These are phyloP conservation scores for Gryllus longicercus DNA, from an alignment of 2,888 invertebrate genomes.

Conservation along the genomic window DNA sequence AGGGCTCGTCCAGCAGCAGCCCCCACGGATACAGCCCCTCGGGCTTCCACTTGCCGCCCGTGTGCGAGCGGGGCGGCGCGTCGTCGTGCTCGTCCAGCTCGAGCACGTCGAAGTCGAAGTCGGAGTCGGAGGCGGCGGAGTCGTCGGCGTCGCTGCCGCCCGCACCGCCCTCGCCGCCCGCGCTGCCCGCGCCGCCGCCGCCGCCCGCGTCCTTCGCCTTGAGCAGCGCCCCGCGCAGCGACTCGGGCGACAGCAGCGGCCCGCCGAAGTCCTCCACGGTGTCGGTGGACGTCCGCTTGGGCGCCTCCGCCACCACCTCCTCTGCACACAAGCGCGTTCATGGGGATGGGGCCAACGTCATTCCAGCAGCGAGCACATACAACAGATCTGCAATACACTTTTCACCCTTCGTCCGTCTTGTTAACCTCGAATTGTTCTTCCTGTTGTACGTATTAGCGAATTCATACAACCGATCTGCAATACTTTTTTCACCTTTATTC, in stretches of 20 bases:
- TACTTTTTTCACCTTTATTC: no score
- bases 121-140: slow-evolving; percentile 47
- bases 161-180: slow-evolving; percentile 32
- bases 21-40: slow-evolving; percentile 44
- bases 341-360: no score
- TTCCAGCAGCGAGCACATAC: no score
- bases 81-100: slow-evolving; percentile 20
- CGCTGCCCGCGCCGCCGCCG: neutral
- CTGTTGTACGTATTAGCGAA: no score
- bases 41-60: slow-evolving; percentile 75
- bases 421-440: no score
- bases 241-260: neutral
- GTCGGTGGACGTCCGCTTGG: slow-evolving; percentile 22
- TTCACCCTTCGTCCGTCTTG: no score
- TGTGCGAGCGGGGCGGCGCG: slow-evolving; percentile 55
- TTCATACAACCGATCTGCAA: no score
- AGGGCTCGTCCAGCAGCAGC: slow-evolving; percentile 26
- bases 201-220: slow-evolving; percentile 27
- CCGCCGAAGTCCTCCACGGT: slow-evolving; percentile 23
- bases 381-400: no score
- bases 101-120: slow-evolving; percentile 56
- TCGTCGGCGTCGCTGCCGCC: slow-evolving; percentile 45
- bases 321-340: neutral
- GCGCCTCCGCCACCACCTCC: slow-evolving; percentile 23
- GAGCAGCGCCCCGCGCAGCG: neutral